phyloP scores from a whole-genome alignment of 2,888 invertebrate species.

The Eilema depressum region DNA sequence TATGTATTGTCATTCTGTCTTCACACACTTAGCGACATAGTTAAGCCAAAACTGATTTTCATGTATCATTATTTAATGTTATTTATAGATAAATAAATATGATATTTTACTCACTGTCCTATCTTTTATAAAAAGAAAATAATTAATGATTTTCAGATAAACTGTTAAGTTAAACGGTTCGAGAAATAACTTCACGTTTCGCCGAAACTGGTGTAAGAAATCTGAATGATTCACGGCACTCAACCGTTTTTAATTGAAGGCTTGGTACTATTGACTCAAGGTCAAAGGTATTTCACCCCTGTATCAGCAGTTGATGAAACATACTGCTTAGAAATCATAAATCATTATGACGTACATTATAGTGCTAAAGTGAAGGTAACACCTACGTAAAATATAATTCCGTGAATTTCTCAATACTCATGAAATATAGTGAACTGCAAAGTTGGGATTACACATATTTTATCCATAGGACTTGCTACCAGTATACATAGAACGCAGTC shows the following conservation, averaged over 20 bases:
- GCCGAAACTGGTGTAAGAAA: conserved; percentile 18
- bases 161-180: neutral
- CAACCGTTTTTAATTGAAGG: conserved; percentile 27
- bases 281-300: conserved; percentile 51
- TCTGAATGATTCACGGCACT: conserved; percentile 24
- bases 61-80: neutral
- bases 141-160: neutral
- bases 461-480: neutral
- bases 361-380: conserved; percentile 2
- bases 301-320: conserved; percentile 31
- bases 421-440: neutral
- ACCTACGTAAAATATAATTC: conserved; percentile 6
- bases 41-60: neutral
- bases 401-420: neutral
- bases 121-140: neutral
- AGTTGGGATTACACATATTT: neutral
- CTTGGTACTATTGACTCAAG: conserved; percentile 36
- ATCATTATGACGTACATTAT: conserved; percentile 37
- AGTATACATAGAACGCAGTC: neutral
- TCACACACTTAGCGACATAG: neutral
- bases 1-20: neutral
- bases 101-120: neutral
- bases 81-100: neutral
- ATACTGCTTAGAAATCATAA: conserved; percentile 47
- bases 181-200: neutral